These are phyloP conservation scores for Lacerta viridis DNA, from an alignment of 2,797 vertebrate species.

Conservation along the genomic window DNA sequence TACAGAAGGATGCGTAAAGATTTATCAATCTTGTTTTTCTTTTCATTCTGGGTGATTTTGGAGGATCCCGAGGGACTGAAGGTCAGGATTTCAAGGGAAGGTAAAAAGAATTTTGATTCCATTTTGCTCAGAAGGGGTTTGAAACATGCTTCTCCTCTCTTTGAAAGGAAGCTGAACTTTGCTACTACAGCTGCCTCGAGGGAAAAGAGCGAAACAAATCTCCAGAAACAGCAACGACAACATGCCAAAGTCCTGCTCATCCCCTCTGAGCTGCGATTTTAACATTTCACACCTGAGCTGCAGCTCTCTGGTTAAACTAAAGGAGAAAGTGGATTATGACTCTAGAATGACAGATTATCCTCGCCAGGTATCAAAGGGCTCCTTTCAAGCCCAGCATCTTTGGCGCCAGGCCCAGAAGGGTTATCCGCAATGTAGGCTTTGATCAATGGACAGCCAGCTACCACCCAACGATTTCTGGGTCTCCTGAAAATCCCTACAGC, in stretches of 20 bases:
- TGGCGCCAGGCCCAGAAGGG: conserved; percentile 17
- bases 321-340: conserved; percentile 29
- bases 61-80: too few relatives aligned
- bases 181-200: background rate
- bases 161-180: background rate
- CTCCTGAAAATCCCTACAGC: conserved; percentile 6
- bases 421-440: conserved; percentile 31
- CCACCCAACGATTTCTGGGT: background rate
- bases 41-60: too few relatives aligned
- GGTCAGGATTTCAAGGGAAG: background rate
- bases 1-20: background rate
- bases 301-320: background rate
- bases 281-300: conserved; percentile 31
- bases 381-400: background rate
- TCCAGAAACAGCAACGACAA: background rate
- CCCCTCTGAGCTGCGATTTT: background rate
- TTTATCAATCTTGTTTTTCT: background rate
- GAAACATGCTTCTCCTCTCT: background rate
- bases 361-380: conserved; percentile 20
- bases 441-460: background rate
- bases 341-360: conserved; percentile 37
- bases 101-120: background rate
- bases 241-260: too few relatives aligned
- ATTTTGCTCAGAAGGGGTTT: background rate
- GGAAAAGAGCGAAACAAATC: background rate